Base-by-base conservation (phyloP, 1,140 invertebrate genomes). In the Meloidogyne chitwoodi region DNA sequence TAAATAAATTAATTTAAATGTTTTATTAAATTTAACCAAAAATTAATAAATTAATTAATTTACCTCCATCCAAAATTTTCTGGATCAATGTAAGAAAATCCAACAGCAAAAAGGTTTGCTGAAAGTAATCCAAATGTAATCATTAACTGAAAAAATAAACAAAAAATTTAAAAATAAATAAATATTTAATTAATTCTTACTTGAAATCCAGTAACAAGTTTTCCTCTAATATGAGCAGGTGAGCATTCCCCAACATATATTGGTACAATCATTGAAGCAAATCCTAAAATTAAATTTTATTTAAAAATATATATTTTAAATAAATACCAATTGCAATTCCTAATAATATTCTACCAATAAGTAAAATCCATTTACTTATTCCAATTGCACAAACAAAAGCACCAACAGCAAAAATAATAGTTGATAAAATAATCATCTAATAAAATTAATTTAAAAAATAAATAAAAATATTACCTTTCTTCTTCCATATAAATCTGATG, bases 211-310 rank as follows among this genome's bases (percentile, higher is more conserved):
- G 90, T 90, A 1, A 91, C 89, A 11, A 91, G 83, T 48, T 86
- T 81, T 19, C 91, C 91, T 31, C 91, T 84, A 27, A 88, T 86
- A 73, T 90, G 84, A n/a, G 88, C 78, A 0, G 90, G 90, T 1
- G 91, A 88, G 38, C 89, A 88, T 85, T 91, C 91, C 8, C 90
- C 90, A 31, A 91, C 89, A 83, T 91, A 91, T 85, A 91, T 90
- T 2, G 91, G 91, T 8, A 91, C 90, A n/a, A 89, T 89, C 86
- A 90, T 91, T 5, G 91, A 91, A 14, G 90, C 89, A 62, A 91
- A 83, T 76, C 90, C 90, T 91, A 80, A 22, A 84, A 85, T 41
- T 77, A 41, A 74, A 27, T 19, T 68, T 79, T 81, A 79, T 29
- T 75, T 27, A 14, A 65, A 71, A 44, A 76, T 29, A 34, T 14